Evolutionary conservation across 30 jellyfish, hydroid and myxozoan genomes (phyloP).

Genomic region (Aurelia sp.): DNA sequence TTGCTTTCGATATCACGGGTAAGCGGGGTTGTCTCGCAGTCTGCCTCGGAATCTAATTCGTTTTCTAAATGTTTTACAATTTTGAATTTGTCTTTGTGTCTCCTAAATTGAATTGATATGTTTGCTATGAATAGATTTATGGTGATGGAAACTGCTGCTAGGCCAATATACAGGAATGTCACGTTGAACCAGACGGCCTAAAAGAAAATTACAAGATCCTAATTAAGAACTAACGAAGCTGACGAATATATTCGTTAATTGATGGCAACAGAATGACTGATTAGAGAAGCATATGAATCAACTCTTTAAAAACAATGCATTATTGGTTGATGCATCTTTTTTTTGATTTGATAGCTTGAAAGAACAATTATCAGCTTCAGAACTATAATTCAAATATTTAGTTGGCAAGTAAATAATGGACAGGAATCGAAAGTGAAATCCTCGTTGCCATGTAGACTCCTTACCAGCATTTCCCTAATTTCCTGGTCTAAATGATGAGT

Average conservation of each 20-base stretch:
- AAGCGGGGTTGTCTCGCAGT: conserved; percentile 85
- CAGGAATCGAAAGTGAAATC: too few relatives aligned
- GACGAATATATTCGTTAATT: background rate
- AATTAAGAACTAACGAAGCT: too few relatives aligned
- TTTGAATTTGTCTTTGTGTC: conserved; percentile 84
- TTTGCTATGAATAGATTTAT: conserved; percentile 86
- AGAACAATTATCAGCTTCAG: too few relatives aligned
- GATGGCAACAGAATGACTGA: background rate
- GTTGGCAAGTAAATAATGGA: too few relatives aligned
- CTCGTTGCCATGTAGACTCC: too few relatives aligned
- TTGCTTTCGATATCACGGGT: conserved; percentile 28
- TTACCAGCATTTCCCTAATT: too few relatives aligned
- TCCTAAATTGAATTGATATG: conserved; percentile 80
- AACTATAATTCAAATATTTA: too few relatives aligned
- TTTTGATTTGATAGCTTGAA: too few relatives aligned
- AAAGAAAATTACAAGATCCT: conserved; percentile 1
- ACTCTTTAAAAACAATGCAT: too few relatives aligned
- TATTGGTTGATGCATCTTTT: too few relatives aligned
- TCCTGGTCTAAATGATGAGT: too few relatives aligned
- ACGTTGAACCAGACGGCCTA: conserved; percentile 96
- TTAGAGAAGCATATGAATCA: background rate
- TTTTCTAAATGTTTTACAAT: conserved; percentile 74
- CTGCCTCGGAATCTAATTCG: conserved; percentile 82
- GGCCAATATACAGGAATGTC: conserved; percentile 87
- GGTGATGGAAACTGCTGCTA: conserved; percentile 95